Evolutionary conservation across 2,888 invertebrate genomes (phyloP), one percentile per base, ranked within the genome.

Genomic region (Tethea ocularis): DNA sequence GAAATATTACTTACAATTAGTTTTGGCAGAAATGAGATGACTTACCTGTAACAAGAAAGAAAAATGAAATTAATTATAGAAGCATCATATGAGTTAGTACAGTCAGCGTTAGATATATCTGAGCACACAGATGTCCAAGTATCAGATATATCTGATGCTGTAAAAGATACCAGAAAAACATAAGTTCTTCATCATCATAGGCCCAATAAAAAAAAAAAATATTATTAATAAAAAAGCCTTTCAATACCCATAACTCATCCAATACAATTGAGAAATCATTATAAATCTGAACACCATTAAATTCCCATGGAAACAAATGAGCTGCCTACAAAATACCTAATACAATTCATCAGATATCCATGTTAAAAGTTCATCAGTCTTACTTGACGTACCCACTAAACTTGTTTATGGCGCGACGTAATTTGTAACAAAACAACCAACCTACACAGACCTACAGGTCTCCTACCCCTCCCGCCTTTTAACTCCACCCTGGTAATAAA

Each of bases 361-460:
- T 78, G 77, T 83, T 78, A 76, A 76, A 77, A 75, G 76, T 72
- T 79, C 84, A 86, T 86, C 82, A 80, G 78, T 86, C 84, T 84
- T 82, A 68, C 71, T 64, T 80, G 83, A 82, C 84, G 74, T 74
- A 36, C 67, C 68, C 71, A 75, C 76, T 80, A 77, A 81, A 81
- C 77, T 84, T 86, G 81, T 86, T 87, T 83, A 83, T 83, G 62
- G 65, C 11, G 63, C 62, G 63, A 69, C 63, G 75, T 82, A 82
- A 84, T 84, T 81, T 81, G 84, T 82, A 70, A 74, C 73, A 66
- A 60, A 51, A 61, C 66, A 36, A 57, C 80, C 78, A 69, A 36
- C 24, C 26, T 57, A 57, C 29, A 20, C 38, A 62, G 77, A 72
- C 53, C 76, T 64, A 15, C 38, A 54, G 41, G 51, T 51, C 41